phyloP scores from a whole-genome alignment of 2,797 vertebrate species.

The Lycodopsis pacificus region DNA sequence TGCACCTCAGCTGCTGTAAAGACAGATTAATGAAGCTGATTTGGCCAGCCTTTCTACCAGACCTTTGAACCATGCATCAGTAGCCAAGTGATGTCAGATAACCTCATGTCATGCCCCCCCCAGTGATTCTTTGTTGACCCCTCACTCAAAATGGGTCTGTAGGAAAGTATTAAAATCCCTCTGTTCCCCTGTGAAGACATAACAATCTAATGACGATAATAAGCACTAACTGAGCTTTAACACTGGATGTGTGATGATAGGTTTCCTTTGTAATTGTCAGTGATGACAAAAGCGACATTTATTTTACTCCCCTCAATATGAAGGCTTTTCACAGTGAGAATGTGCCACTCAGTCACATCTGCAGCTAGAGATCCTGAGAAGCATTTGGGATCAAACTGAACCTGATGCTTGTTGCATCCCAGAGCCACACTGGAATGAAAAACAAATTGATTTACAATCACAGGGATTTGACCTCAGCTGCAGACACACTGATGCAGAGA shows the following conservation, averaged over 20 bases:
- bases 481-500: background rate
- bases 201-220: background rate
- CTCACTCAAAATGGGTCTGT: background rate
- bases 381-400: conserved; percentile 27
- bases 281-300: conserved; percentile 3
- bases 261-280: conserved; percentile 32
- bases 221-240: background rate
- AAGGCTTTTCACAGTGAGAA: conserved; percentile 1
- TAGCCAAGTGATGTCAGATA: background rate
- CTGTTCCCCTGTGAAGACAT: background rate
- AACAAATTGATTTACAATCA: conserved; percentile 19
- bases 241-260: conserved; percentile 3
- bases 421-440: conserved; percentile 1
- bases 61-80: conserved; percentile 1
- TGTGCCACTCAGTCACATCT: conserved; percentile 38
- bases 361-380: conserved; percentile 5
- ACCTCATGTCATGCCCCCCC: background rate
- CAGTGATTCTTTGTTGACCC: conserved; percentile 2
- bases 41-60: background rate
- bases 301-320: background rate
- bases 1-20: background rate
- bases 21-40: background rate
- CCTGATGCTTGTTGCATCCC: conserved; percentile 5
- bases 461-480: conserved; percentile 35
- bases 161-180: background rate